Conservation (phyloP, 2,113 vertebrate genomes). For the Propithecus coquereli region DNA sequence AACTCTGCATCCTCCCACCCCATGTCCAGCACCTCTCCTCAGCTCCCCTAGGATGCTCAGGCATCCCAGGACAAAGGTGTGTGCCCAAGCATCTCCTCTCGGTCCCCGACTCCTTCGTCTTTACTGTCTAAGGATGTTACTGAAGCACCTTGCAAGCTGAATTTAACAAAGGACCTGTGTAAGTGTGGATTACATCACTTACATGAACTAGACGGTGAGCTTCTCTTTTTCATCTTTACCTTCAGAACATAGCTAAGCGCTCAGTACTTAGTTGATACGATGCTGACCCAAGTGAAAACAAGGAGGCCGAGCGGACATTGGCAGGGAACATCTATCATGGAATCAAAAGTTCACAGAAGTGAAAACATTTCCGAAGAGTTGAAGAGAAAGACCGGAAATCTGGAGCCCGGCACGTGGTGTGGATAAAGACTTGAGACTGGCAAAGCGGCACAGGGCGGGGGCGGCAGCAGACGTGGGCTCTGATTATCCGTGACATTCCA, state of each 20-base stretch:
- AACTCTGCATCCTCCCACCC: not conserved
- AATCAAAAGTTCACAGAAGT: not conserved
- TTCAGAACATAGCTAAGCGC: not conserved
- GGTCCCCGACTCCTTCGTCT: not conserved
- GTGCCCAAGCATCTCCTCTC: not conserved
- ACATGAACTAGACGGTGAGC: not conserved
- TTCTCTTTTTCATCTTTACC: not conserved
- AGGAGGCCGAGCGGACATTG: not conserved
- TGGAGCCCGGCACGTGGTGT: no score
- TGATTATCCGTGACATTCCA: not conserved
- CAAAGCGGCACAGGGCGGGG: not conserved
- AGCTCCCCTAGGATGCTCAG: not conserved
- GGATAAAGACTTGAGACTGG: not conserved
- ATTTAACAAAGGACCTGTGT: not conserved
- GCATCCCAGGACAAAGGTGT: not conserved
- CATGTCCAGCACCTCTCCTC: not conserved
- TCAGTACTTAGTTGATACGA: not conserved
- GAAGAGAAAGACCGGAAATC: not conserved
- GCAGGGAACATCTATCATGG: not conserved
- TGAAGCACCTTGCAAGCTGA: not conserved
- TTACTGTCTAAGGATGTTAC: not conserved
- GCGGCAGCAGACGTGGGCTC: not conserved
- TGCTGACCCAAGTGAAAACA: not conserved
- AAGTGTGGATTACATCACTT: not conserved
- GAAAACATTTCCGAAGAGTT: not conserved